These are phyloP conservation scores for Acanthoscelides obtectus DNA, from an alignment of 2,888 invertebrate genomes.

Conservation along the genomic window DNA sequence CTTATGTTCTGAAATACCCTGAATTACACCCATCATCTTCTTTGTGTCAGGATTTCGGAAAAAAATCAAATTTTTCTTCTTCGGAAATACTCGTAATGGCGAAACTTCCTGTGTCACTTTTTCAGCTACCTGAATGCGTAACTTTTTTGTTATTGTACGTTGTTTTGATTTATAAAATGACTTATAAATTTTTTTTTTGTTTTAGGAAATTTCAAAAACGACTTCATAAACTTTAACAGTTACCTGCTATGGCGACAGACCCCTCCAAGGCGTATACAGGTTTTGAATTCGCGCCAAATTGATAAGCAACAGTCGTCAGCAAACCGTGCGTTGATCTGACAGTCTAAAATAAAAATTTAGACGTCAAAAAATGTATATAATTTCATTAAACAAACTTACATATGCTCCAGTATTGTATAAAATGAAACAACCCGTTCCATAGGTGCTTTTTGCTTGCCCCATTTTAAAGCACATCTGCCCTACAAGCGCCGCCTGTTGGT, in stretches of 20 bases:
- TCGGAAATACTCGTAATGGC: too few relatives aligned
- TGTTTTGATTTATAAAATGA: too few relatives aligned
- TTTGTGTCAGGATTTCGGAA: too few relatives aligned
- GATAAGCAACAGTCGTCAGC: slow-evolving; percentile 86
- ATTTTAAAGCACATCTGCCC: slow-evolving; percentile 86
- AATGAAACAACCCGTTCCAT: slow-evolving; percentile 93
- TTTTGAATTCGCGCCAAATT: slow-evolving; percentile 71
- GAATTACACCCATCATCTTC: too few relatives aligned
- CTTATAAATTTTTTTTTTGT: too few relatives aligned
- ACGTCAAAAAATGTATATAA: neutral
- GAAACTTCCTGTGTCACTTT: too few relatives aligned
- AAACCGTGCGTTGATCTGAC: slow-evolving; percentile 83
- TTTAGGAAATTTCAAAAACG: too few relatives aligned
- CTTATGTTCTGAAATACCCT: too few relatives aligned
- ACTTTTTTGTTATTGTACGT: too few relatives aligned
- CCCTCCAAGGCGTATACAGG: slow-evolving; percentile 89
- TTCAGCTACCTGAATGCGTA: too few relatives aligned
- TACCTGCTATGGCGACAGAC: slow-evolving; percentile 79
- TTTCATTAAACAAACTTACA: slow-evolving; percentile 42
- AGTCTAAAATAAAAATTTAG: slow-evolving; percentile 51
- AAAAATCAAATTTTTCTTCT: too few relatives aligned
- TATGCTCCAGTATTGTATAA: slow-evolving; percentile 85
- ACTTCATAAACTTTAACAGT: slow-evolving; percentile 12
- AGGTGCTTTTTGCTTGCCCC: slow-evolving; percentile 92
- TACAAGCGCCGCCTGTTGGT: slow-evolving; percentile 91